Percentiles rank a stretch among this genome's conserved stretches.
Evolutionary conservation across 92 coral and sea anemone species (phyloP).

Genomic region (Phenganax marumi): DNA sequence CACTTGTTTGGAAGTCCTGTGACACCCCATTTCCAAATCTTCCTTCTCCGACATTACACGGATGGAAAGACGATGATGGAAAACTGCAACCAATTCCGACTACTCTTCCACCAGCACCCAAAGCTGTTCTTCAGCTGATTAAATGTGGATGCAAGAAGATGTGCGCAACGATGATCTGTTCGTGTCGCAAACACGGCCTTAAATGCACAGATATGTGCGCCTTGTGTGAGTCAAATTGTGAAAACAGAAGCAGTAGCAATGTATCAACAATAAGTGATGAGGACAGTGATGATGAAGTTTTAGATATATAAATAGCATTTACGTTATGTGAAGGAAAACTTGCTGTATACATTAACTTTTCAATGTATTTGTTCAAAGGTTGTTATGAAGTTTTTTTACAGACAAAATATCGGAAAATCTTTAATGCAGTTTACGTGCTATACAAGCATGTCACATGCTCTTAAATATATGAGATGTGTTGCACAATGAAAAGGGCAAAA

Average conservation of each 20-base stretch:
- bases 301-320: not conserved
- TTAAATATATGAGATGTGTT: too few species aligned
- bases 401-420: too few species aligned
- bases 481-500: too few species aligned
- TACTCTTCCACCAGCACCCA: constrained; percentile 61
- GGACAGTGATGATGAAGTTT: constrained; percentile 41
- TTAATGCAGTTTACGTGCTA: too few species aligned
- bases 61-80: not conserved
- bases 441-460: too few species aligned
- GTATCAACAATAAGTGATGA: not conserved
- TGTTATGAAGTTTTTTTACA: too few species aligned
- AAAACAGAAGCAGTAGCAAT: constrained; percentile 33
- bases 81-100: constrained; percentile 37
- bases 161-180: constrained; percentile 59
- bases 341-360: not conserved
- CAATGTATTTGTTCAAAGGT: not conserved
- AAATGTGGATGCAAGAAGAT: constrained; percentile 58
- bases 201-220: constrained; percentile 62
- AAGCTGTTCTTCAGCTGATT: constrained; percentile 60
- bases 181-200: constrained; percentile 57
- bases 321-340: too few species aligned
- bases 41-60: constrained; percentile 52
- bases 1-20: constrained; percentile 53
- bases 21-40: constrained; percentile 46
- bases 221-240: constrained; percentile 46